Conservation (phyloP, 2,888 invertebrate species). For the Drosophila nr. perissopoda region DNA sequence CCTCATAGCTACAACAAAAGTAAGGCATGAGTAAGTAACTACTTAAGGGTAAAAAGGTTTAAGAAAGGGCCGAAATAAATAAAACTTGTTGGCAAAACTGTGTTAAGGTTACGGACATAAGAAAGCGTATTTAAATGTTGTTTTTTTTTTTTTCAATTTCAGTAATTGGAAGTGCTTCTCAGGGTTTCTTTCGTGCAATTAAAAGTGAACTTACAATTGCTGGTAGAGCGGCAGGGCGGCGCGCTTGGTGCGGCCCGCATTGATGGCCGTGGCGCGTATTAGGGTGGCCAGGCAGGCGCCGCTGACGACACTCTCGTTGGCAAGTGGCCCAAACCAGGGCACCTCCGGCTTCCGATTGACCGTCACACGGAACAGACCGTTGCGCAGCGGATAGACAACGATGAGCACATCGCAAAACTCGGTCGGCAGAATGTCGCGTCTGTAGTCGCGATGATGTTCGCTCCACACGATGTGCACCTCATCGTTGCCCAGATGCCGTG, state of each 20-base stretch:
- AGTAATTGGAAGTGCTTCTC: background rate
- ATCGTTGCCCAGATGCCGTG: slow-evolving; percentile 98
- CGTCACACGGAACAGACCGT: slow-evolving; percentile 94
- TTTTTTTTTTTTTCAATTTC: background rate
- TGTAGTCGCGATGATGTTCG: slow-evolving; percentile 97
- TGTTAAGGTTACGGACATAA: background rate
- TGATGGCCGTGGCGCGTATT: slow-evolving; percentile 94
- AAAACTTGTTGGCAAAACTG: background rate
- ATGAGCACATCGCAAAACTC: slow-evolving; percentile 99
- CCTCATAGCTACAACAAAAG: slow-evolving; percentile 90
- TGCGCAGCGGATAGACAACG: slow-evolving; percentile 96
- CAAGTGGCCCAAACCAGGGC: slow-evolving; percentile 97
- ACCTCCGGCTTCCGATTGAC: slow-evolving; percentile 95
- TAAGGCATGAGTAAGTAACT: background rate
- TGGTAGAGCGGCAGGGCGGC: slow-evolving; percentile 95
- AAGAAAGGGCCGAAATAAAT: background rate
- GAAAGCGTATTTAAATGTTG: background rate
- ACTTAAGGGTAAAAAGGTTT: background rate
- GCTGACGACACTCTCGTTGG: slow-evolving; percentile 92
- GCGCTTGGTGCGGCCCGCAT: slow-evolving; percentile 96
- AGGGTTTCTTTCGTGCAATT: background rate
- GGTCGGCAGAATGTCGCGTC: slow-evolving; percentile 98
- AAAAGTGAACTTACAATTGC: slow-evolving; percentile 90
- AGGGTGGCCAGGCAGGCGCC: slow-evolving; percentile 90
- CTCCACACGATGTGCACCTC: slow-evolving; percentile 99